Base-by-base conservation (phyloP, 30 jellyfish, hydroid and myxozoan genomes). In the Aurelia aurita complex sp. Pacific region DNA sequence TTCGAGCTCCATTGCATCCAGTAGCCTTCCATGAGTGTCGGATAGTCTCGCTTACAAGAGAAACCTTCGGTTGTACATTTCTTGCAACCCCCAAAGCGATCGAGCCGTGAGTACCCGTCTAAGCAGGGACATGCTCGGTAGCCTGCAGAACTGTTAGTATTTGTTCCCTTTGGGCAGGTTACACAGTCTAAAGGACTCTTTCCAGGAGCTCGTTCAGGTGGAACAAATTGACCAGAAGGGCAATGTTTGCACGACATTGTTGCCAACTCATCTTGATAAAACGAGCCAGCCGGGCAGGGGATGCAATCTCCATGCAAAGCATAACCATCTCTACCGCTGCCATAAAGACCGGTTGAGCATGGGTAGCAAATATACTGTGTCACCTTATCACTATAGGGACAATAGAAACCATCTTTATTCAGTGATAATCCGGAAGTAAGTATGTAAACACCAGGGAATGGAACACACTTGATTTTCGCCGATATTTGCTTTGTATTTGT, bases 111-210 rank as follows among this genome's bases (percentile, higher is more conserved):
- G 51, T 66, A 83, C 40, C 85, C 92, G 12, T 70, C 64, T 10
- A 83, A 63, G 60, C 92, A 83, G 15, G 74, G 69, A 51, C 92
- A 83, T n/a, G 81, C 86, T 12, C 96, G 81, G 67, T 66, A 74
- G 1, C 96, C 96, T 3, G 96, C 96, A 4, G 75, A 9, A 14
- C 43, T 36, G 43, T 76, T 86, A 9, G 88, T 86, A 32, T 86
- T 77, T 4, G 96, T 86, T 17, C 82, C 82, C 15, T 62, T 67
- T 7, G 96, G 96, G 77, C 96, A 86, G 2, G 96, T 86, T 23
- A 52, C 10, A 54, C 96, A 86, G 64, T 55, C 82, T 10, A 86
- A 40, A 13, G 86, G 70, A 11, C 64, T 76, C 64, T 69, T 76
- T 57, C 96, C 96, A 6, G 89, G 89, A 9, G 81, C 80, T 7